These are phyloP conservation scores for Botrylloides violaceus DNA, from an alignment of 23 tunicate species.

Conservation along the genomic window DNA sequence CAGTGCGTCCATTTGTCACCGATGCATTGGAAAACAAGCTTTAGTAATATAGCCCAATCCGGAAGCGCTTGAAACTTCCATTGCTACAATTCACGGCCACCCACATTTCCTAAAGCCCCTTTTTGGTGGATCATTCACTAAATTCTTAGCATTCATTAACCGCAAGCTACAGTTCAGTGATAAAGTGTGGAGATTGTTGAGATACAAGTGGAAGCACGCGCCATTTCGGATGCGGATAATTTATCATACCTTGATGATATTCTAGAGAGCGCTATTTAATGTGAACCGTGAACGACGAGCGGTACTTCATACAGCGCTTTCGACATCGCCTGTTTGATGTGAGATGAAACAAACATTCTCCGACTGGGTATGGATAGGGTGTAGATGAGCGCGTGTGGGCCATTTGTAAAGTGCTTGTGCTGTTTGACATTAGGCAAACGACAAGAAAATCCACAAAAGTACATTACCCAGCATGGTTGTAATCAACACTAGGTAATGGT, in stretches of 20 bases:
- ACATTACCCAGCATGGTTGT: no score
- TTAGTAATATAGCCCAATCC: no score
- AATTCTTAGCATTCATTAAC: neutral
- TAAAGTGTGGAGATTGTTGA: neutral
- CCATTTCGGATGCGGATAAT: neutral
- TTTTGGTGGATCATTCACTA: neutral
- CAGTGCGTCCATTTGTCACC: neutral
- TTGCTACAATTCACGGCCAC: no score
- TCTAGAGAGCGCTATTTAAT: neutral
- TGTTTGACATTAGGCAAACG: no score
- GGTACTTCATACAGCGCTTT: neutral
- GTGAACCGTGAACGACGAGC: neutral
- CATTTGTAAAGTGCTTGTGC: no score
- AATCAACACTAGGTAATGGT: no score
- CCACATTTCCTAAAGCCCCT: no score
- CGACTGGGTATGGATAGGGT: no score
- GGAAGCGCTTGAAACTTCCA: no score
- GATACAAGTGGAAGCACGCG: neutral
- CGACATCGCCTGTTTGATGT: neutral
- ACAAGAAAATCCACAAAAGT: no score
- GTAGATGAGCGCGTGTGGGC: no score
- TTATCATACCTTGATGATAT: neutral
- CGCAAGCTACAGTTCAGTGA: neutral
- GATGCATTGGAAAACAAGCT: neutral
- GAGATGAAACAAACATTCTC: neutral